Base-by-base conservation (phyloP, 1,140 invertebrate species). In the Heliconius nattereri region DNA sequence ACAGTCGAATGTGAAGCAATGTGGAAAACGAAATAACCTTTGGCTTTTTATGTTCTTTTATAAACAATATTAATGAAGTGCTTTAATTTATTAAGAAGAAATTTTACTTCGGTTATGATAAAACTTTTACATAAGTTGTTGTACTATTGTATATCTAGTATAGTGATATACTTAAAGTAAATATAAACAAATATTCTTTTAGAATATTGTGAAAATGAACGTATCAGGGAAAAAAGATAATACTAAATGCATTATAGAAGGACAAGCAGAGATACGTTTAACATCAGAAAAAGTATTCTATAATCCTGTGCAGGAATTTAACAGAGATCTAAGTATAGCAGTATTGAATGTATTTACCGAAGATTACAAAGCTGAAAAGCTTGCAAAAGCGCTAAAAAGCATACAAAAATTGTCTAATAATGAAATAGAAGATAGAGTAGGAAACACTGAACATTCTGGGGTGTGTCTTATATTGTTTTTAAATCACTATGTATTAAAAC, bases 271-370 rank as follows among this genome's bases (percentile, higher is more conserved):
- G 86, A 96, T 98, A 80, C 86, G 95, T 19, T 92, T 97, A 20
- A 96, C 95, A 13, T 89, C 94, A 23, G 96, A 96, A 71, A 96
- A 97, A 90, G 98, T 99, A 0, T 99, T 99, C 94, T 99, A 99
- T 88, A 99, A 99, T 95, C 98, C 98, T 3, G 98, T 99, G 23
- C 99, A 99, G 94, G 98, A 99, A 94, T 99, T 99, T 87, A 99
- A 99, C 90, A 95, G 99, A 86, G 99, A 99, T 95, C 92, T 99
- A n/a, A 99, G 96, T 91, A 95, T 97, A 85, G 94, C 96, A 5
- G 96, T 96, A 3, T 83, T 97, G 23, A 95, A 94, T 81, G 91
- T 95, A 26, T 97, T 96, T 90, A 94, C 94, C 32, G 89, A 94
- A 78, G 92, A 95, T 49, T 95, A 90, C 82, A 92, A 85, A 75